These are phyloP conservation scores for Alauda arvensis DNA, from an alignment of 2,797 vertebrate species.

Conservation along the genomic window DNA sequence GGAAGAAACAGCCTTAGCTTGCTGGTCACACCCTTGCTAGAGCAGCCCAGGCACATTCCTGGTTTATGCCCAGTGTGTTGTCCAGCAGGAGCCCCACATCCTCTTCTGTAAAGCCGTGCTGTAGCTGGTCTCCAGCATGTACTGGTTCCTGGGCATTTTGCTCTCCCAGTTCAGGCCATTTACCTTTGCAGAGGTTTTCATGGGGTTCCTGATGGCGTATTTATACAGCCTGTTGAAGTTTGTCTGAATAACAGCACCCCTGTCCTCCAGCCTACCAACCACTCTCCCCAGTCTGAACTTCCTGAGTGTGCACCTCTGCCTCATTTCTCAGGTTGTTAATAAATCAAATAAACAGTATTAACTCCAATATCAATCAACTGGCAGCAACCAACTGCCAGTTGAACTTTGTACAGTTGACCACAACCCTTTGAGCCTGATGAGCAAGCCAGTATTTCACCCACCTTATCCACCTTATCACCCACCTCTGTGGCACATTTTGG, in stretches of 20 bases:
- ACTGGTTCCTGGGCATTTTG: not conserved
- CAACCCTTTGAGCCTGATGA: not conserved
- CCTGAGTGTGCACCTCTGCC: not conserved
- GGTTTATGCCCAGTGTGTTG: not conserved
- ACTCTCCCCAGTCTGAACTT: not conserved
- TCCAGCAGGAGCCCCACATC: not conserved
- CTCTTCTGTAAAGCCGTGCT: not conserved
- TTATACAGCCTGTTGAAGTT: not conserved
- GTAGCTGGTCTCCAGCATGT: not conserved
- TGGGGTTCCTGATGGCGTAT: not conserved
- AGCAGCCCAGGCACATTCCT: not conserved
- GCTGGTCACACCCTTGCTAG: not conserved
- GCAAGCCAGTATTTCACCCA: not conserved
- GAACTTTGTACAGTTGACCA: not conserved
- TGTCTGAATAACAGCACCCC: not conserved
- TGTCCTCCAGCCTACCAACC: not conserved
- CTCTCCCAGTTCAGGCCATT: not conserved
- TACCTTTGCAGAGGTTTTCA: not conserved
- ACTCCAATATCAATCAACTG: not conserved
- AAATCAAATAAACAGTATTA: not conserved
- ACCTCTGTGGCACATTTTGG: not conserved
- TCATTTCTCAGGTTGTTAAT: not conserved
- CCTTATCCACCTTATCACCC: not conserved
- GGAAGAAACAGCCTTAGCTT: not conserved
- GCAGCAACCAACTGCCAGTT: not conserved